phyloP scores from a whole-genome alignment of 2,888 invertebrate species.

The Pycnomerus fuliginosus region DNA sequence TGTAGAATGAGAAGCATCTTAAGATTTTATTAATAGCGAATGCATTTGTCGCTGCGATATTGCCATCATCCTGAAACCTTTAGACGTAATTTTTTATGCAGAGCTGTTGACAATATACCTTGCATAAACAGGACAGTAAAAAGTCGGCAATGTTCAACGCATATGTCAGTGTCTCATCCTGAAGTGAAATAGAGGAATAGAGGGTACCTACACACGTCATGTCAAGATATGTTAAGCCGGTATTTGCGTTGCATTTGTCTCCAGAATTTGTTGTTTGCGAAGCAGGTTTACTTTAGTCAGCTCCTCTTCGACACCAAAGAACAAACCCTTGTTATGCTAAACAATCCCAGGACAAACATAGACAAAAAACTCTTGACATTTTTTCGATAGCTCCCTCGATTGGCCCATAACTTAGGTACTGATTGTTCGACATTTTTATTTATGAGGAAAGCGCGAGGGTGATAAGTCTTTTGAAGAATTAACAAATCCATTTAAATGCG shows the following conservation, averaged over 20 bases:
- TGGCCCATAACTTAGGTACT: no score
- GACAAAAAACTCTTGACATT: constrained; percentile 16
- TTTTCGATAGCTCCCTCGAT: no score
- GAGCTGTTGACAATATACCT: no score
- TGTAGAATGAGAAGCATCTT: no score
- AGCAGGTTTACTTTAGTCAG: constrained; percentile 39
- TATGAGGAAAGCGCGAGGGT: no score
- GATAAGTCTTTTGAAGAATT: no score
- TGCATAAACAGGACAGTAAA: constrained; percentile 8
- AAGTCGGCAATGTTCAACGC: constrained; percentile 10
- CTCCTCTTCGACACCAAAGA: constrained; percentile 31
- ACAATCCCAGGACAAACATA: constrained; percentile 36
- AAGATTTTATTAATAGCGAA: no score
- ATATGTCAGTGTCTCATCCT: constrained; percentile 10
- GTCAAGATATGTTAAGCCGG: constrained; percentile 37
- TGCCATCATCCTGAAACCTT: no score
- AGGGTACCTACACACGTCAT: constrained; percentile 26
- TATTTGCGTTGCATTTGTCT: constrained; percentile 45
- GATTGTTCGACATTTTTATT: no score
- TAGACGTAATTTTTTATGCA: no score
- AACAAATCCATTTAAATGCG: no score
- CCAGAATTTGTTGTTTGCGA: constrained; percentile 39
- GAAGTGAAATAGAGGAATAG: constrained; percentile 5
- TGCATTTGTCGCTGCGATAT: no score
- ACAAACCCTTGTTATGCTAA: constrained; percentile 37